A percentile compares a stretch with the other conserved stretches of the same genome.
Evolutionary conservation across 1,140 invertebrate genomes (phyloP).

Genomic region (Drosophila novamexicana): DNA sequence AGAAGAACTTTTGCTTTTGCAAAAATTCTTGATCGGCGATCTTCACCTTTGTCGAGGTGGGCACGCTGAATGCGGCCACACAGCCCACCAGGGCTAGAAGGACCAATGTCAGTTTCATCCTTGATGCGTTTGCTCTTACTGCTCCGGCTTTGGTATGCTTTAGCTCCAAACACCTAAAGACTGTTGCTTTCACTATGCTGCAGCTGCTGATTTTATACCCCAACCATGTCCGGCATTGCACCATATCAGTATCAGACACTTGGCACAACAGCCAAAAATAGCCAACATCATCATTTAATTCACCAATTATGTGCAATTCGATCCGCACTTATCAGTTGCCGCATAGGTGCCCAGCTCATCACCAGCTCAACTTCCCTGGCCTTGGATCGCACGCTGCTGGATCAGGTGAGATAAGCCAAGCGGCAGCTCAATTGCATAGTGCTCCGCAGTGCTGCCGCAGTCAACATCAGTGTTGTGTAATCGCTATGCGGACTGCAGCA

Average conservation of each 20-base stretch:
- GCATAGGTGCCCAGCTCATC: too few relatives aligned
- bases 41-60: slow-evolving; percentile 51
- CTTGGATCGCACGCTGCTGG: slow-evolving; percentile 3
- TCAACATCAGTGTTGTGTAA: slow-evolving; percentile 11
- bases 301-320: slow-evolving; percentile 31
- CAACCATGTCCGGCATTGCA: slow-evolving; percentile 19
- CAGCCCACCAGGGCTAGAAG: slow-evolving; percentile 71
- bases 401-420: slow-evolving; percentile 25
- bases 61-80: slow-evolving; percentile 61
- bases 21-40: slow-evolving; percentile 76
- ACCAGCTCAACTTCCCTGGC: neutral
- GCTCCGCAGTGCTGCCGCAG: slow-evolving; percentile 2
- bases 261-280: slow-evolving; percentile 15
- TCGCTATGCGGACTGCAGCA: neutral
- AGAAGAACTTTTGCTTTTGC: slow-evolving; percentile 86
- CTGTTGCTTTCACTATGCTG: slow-evolving; percentile 51
- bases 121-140: slow-evolving; percentile 38
- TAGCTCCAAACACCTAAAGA: slow-evolving; percentile 73
- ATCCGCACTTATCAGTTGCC: slow-evolving; percentile 26
- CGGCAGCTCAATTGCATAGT: slow-evolving; percentile 13
- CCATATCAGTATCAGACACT: slow-evolving; percentile 46
- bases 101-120: slow-evolving; percentile 69
- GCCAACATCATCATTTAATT: slow-evolving; percentile 10
- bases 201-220: slow-evolving; percentile 46
- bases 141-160: slow-evolving; percentile 66